phyloP scores from a whole-genome alignment of 2,888 invertebrate species.

The Gastrophysa polygoni region DNA sequence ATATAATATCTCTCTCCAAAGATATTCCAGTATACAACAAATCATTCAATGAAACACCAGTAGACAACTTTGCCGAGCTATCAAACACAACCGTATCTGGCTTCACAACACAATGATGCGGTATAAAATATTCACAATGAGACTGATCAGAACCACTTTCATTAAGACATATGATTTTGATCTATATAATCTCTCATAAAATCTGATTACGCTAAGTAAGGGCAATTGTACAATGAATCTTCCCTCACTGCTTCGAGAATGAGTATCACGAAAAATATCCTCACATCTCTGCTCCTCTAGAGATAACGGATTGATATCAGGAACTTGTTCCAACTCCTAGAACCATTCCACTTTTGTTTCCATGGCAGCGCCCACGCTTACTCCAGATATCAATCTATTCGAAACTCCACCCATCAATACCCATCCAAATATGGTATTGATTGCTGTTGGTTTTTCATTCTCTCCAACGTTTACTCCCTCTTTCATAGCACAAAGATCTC shows the following conservation, averaged over 20 bases:
- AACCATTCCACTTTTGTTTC: background rate
- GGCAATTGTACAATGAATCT: background rate
- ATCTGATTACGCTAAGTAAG: background rate
- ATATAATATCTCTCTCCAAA: constrained; percentile 27
- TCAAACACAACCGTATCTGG: constrained; percentile 17
- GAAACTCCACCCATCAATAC: background rate
- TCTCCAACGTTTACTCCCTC: background rate
- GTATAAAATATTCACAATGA: constrained; percentile 2
- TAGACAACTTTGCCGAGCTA: constrained; percentile 8
- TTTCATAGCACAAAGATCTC: too few species aligned
- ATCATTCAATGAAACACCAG: constrained; percentile 21
- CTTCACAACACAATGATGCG: constrained; percentile 18
- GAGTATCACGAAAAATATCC: background rate
- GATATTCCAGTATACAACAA: constrained; percentile 20
- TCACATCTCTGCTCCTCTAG: background rate
- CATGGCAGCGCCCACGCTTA: background rate
- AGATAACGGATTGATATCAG: background rate
- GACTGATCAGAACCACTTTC: background rate
- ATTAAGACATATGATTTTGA: background rate
- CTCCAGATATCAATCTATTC: background rate
- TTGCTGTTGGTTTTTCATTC: background rate
- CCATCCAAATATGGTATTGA: background rate
- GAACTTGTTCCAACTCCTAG: background rate
- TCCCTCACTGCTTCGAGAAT: background rate
- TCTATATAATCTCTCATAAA: background rate